Base-by-base conservation (phyloP, 2,113 vertebrate species). In the Genyomyrus donnyi region DNA sequence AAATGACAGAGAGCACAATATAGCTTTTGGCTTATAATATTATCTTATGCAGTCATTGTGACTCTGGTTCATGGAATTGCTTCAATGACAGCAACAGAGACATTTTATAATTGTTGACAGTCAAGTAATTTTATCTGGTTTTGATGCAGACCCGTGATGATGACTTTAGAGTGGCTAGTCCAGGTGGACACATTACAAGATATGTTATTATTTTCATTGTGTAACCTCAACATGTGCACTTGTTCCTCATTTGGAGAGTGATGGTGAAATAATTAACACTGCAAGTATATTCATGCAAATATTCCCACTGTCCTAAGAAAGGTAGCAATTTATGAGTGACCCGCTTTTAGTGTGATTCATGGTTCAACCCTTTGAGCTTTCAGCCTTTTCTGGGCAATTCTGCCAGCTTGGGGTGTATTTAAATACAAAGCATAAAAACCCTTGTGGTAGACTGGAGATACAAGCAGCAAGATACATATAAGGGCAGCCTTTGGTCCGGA, bases 321-420 rank as follows among this genome's bases (percentile, higher is more conserved):
- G 84, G 48, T 50, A 86, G 11, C 9, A 86, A 86, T 27, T 49
- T 86, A 86, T 50, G 45, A 85, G 21, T 49, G 84, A 13, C 84
- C 84, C 31, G 84, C n/a, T 86, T 86, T 86, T 86, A 86, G 46
- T n/a, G 84, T 86, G 48, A 86, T 86, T 86, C 84, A 86, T 50
- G 45, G 48, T 24, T 50, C n/a, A 50, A 50, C 35, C 35, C 35
- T 80, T 19, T 80, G 31, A 80, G 35, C 74, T 42, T 80, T 17
- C 70, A 77, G 31, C 15, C 70, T 77, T 77, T 77, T 80, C 17
- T 80, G 35, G 31, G 35, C 35, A 80, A 80, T 80, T 80, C 31
- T 42, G 35, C 74, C 74, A 80, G 74, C 39, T 80, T 80, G 17
- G 13, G 74, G 35, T 80, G 74, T 42, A 80, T 42, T 42, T 80